These are phyloP conservation scores for Phrynosoma blainvillii DNA, from an alignment of 2,113 vertebrate genomes.

Conservation along the genomic window DNA sequence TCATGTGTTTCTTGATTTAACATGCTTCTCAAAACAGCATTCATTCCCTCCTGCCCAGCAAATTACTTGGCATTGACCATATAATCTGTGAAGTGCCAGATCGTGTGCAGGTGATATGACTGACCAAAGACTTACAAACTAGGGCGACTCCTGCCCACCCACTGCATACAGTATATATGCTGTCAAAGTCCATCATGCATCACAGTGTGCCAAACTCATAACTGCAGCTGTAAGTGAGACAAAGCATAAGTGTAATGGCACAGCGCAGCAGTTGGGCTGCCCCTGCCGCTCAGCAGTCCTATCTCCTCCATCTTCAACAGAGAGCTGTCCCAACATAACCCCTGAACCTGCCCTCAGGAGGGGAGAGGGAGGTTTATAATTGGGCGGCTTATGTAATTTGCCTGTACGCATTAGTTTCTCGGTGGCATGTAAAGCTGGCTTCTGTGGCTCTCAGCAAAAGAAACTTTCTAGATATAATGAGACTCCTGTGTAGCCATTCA, in stretches of 20 bases:
- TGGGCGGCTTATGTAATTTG: slow-evolving; percentile 39
- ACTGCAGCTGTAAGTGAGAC: slow-evolving; percentile 28
- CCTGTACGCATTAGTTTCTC: slow-evolving; percentile 19
- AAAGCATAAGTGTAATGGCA: not conserved
- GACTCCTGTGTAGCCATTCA: not conserved
- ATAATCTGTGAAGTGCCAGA: not conserved
- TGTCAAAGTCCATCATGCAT: slow-evolving; percentile 32
- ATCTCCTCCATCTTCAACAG: slow-evolving; percentile 1
- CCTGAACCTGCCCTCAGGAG: not conserved
- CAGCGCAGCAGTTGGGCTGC: slow-evolving; percentile 14
- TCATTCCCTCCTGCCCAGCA: not conserved
- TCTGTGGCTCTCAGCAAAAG: slow-evolving; percentile 15
- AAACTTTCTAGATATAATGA: slow-evolving; percentile 32
- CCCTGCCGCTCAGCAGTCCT: not conserved
- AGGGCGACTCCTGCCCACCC: slow-evolving; percentile 40
- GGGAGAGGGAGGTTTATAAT: slow-evolving; percentile 18
- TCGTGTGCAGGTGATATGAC: slow-evolving; percentile 37
- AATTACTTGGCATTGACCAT: not conserved
- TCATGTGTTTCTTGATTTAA: fast-evolving
- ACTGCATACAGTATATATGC: not conserved
- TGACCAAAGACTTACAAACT: not conserved
- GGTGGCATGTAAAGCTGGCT: slow-evolving; percentile 17
- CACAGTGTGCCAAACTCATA: not conserved
- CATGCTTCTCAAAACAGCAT: slow-evolving; percentile 13
- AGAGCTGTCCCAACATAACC: not conserved